Evolutionary conservation across 1,140 invertebrate genomes (phyloP).

Genomic region (Littorina saxatilis): DNA sequence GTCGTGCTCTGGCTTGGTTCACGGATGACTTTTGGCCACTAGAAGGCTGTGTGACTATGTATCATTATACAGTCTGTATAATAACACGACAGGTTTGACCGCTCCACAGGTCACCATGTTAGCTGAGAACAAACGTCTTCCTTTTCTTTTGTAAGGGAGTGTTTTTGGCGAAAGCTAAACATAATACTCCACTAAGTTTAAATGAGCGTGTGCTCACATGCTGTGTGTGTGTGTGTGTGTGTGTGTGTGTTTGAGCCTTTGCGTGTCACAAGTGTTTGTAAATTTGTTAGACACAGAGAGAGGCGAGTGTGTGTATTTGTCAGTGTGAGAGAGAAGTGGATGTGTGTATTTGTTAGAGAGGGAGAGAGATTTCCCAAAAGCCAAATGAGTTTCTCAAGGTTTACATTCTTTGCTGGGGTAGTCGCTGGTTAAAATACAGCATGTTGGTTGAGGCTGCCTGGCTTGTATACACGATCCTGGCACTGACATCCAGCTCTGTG

Average conservation of each 20-base stretch:
- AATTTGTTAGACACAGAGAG: too few relatives aligned
- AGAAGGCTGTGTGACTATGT: too few relatives aligned
- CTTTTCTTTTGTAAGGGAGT: background rate
- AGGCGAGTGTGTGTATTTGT: background rate
- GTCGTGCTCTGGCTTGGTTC: too few relatives aligned
- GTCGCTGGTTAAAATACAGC: background rate
- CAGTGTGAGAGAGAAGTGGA: background rate
- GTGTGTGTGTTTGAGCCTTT: background rate
- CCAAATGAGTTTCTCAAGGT: background rate
- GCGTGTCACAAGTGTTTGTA: slow-evolving; percentile 2
- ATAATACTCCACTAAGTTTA: background rate
- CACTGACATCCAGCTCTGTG: background rate
- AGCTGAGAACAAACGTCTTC: slow-evolving; percentile 27
- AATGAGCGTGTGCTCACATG: background rate
- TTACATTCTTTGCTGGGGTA: background rate
- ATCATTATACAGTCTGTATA: background rate
- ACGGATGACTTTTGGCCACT: too few relatives aligned
- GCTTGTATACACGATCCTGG: background rate
- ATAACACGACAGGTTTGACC: background rate
- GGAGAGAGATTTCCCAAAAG: background rate
- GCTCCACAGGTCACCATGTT: slow-evolving; percentile 21
- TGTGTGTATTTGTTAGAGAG: too few relatives aligned
- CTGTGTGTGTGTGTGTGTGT: background rate
- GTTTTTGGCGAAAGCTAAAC: background rate
- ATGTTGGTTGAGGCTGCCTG: background rate